These are phyloP conservation scores for Huso huso DNA, from an alignment of 2,797 vertebrate species.

Conservation along the genomic window DNA sequence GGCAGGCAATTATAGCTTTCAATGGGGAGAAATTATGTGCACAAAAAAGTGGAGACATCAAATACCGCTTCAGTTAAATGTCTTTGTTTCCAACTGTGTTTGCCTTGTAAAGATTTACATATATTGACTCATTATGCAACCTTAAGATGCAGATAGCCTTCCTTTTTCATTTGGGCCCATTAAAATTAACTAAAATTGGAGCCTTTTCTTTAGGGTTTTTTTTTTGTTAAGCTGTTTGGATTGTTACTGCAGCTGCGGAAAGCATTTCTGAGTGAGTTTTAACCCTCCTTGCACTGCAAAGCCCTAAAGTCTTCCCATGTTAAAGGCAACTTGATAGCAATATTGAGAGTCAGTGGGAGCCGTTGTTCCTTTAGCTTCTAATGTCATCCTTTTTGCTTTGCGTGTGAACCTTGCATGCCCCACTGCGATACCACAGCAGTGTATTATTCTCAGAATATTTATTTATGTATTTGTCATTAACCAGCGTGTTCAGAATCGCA, in stretches of 20 bases:
- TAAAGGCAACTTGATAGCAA: background rate
- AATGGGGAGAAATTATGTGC: conserved; percentile 99
- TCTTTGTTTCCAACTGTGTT: conserved; percentile 99
- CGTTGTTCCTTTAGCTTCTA: too few species aligned
- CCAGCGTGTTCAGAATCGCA: too few species aligned
- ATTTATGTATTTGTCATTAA: too few species aligned
- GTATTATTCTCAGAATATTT: too few species aligned
- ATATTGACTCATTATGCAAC: conserved; percentile 99
- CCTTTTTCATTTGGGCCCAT: conserved; percentile 85
- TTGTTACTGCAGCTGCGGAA: conserved; percentile 83
- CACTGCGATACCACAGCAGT: too few species aligned
- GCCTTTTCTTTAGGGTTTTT: conserved; percentile 77
- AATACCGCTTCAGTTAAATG: conserved; percentile 99
- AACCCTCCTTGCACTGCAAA: conserved; percentile 74
- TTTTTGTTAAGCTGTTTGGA: conserved; percentile 89
- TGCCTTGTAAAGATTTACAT: conserved; percentile 99
- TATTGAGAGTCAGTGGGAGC: background rate
- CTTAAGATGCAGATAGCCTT: conserved; percentile 99
- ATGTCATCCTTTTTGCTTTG: too few species aligned
- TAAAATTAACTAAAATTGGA: conserved; percentile 94
- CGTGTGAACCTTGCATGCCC: too few species aligned
- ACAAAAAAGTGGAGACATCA: conserved; percentile 99
- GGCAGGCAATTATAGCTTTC: conserved; percentile 99
- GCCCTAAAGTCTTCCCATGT: conserved; percentile 9
- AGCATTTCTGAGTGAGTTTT: conserved; percentile 80